phyloP scores from a whole-genome alignment of 1,140 invertebrate species.

The Battus philenor region DNA sequence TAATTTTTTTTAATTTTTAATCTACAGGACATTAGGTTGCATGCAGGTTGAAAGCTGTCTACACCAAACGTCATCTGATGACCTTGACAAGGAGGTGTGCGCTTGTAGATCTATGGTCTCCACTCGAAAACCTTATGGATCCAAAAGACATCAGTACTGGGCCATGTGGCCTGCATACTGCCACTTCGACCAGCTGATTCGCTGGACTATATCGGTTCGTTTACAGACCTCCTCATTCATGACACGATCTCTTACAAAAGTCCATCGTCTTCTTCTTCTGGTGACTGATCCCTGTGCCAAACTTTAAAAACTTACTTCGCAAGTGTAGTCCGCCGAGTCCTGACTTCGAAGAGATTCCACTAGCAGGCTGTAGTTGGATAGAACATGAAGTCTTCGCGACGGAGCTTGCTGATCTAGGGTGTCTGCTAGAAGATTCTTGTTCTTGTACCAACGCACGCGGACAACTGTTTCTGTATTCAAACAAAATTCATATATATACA shows the following conservation, averaged over 20 bases:
- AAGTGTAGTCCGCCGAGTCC: constrained; percentile 85
- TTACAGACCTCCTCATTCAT: too few relatives aligned
- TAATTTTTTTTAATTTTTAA: too few relatives aligned
- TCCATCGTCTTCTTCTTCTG: too few relatives aligned
- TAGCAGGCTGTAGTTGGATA: constrained; percentile 83
- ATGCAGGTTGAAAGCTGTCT: too few relatives aligned
- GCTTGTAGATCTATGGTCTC: too few relatives aligned
- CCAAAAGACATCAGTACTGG: not conserved
- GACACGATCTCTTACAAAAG: too few relatives aligned
- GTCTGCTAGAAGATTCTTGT: constrained; percentile 78
- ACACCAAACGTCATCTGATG: too few relatives aligned
- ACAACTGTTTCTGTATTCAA: constrained; percentile 25
- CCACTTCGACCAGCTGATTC: too few relatives aligned
- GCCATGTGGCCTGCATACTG: not conserved
- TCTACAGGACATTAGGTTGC: too few relatives aligned
- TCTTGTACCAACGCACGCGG: constrained; percentile 71
- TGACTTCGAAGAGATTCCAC: constrained; percentile 77
- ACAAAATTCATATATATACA: constrained; percentile 4
- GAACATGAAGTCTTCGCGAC: constrained; percentile 78
- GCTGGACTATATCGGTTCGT: too few relatives aligned
- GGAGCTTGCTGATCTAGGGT: constrained; percentile 59
- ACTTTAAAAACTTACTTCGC: constrained; percentile 77
- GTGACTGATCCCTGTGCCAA: too few relatives aligned
- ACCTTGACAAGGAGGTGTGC: too few relatives aligned
- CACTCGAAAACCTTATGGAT: not conserved